Conservation (phyloP, 1,140 invertebrate genomes). For the Drosophila lini region DNA sequence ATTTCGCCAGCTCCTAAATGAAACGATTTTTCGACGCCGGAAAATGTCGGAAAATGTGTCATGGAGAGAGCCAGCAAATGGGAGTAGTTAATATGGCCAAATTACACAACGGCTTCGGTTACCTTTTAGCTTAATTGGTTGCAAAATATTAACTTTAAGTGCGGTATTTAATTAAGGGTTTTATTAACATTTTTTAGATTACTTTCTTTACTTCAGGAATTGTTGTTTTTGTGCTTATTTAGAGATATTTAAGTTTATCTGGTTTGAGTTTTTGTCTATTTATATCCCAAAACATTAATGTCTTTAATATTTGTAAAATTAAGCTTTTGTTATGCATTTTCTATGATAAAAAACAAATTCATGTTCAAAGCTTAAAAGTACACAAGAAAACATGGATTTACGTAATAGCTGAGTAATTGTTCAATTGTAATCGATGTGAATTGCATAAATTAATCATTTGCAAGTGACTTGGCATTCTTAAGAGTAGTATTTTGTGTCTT, state of each 20-base stretch:
- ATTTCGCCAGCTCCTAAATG: slow-evolving; percentile 35
- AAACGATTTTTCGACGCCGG: slow-evolving; percentile 22
- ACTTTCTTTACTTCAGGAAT: background rate
- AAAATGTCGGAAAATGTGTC: slow-evolving; percentile 8
- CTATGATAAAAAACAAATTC: too few relatives aligned
- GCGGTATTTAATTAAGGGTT: background rate
- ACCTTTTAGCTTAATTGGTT: slow-evolving; percentile 13
- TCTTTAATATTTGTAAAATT: background rate
- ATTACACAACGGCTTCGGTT: background rate
- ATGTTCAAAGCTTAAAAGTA: background rate
- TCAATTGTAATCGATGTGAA: slow-evolving; percentile 9
- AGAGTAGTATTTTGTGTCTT: background rate
- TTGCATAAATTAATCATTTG: slow-evolving; percentile 16
- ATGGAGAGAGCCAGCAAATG: slow-evolving; percentile 2
- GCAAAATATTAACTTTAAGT: slow-evolving; percentile 1
- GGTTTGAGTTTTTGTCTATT: background rate
- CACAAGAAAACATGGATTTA: background rate
- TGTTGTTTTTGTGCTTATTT: background rate
- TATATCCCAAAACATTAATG: background rate
- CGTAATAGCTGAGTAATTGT: slow-evolving; percentile 8
- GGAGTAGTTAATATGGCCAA: slow-evolving; percentile 2
- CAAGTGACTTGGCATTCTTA: background rate
- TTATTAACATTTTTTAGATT: background rate
- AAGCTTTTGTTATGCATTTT: background rate
- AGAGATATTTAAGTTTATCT: background rate